Evolutionary conservation across 2,888 invertebrate genomes (phyloP), one percentile per base, ranked within the genome.

Genomic region (Pseudanteris insignis): DNA sequence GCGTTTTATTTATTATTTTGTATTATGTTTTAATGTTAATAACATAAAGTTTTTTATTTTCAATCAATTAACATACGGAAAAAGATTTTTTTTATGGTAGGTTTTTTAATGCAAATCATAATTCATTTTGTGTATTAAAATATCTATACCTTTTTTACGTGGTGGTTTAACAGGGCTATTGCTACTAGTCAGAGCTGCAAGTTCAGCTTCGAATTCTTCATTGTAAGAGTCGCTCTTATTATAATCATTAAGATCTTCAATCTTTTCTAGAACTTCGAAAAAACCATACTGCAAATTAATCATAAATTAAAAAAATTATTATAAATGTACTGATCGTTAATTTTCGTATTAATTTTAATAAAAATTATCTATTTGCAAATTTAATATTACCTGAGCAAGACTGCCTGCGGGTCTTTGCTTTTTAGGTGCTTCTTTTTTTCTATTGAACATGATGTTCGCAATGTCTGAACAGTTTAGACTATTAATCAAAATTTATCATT

Each of bases 181-280:
- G 8, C 82, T 83, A 4, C 82, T 81, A 65, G 81, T 82, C 53
- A 94, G 84, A 0, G 90, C 91, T 24, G 89, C 87, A 64, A 95
- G 81, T 79, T 96, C 95, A 0, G 92, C 93, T 78, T 95, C 95
- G 63, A 95, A 82, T 74, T 93, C 94, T 54, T 88, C 88, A 74
- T 94, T 94, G 69, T 84, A 82, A 0, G 79, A 85, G 59, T 83
- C 83, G 68, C 85, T 86, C 47, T 85, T 85, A 26, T 83, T 71
- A 66, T 80, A 81, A 14, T 78, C 81, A 26, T 83, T 85, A 38
- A 86, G 83, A 57, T 86, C 85, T 68, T 85, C 85, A 30, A 87
- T 80, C 70, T 84, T 81, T 69, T 85, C 84, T 13, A 89, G 87
- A 57, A 92, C 84, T 75, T 91, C 88, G 70, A 91, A 85, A 44